Evolutionary conservation across 2,888 invertebrate genomes (phyloP), one percentile per base, ranked within the genome.

Genomic region (Phania funesta): DNA sequence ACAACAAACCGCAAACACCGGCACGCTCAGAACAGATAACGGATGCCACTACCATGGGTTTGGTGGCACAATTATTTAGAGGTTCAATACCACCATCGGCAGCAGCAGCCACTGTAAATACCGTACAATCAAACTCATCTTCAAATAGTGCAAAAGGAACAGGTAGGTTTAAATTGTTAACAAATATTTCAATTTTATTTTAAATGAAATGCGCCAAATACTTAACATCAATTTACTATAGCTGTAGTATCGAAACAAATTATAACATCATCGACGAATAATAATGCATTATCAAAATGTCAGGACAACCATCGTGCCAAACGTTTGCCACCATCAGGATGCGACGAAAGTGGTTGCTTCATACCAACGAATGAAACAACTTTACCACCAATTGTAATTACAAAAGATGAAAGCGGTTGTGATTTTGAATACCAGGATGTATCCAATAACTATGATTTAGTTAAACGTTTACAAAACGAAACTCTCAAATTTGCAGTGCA

Each of bases 401-500:
- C 84, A 26, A 87, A 87, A 75, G 87, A 87, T 44, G 87, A 87
- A 65, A 85, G 85, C 41, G 85, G 73, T 84, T 88, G 87, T 83
- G 90, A 90, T 71, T 87, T 85, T 76, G 87, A 88, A 48, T 90
- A 87, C 62, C 88, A 88, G 64, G 89, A 90, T 80, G 87, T 90
- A 77, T 90, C 91, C 71, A 94, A 94, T 84, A 91, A 92, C 83
- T 91, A 90, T 3, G 91, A 91, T 20, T 91, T 94, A 1, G 91
- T 94, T 48, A 92, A 93, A 85, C 92, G 92, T 56, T 86, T 94
- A 80, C 93, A 93, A 85, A 92, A 92, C 48, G 93, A 94, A 86
- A 93, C 93, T 70, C 92, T 95, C 16, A 93, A 93, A 87, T 96
- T 96, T 91, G 94, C 95, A 8, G 90, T 96, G 32, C 95, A 95